phyloP scores from a whole-genome alignment of 2,888 invertebrate genomes.

The Hoplodrina ambigua region DNA sequence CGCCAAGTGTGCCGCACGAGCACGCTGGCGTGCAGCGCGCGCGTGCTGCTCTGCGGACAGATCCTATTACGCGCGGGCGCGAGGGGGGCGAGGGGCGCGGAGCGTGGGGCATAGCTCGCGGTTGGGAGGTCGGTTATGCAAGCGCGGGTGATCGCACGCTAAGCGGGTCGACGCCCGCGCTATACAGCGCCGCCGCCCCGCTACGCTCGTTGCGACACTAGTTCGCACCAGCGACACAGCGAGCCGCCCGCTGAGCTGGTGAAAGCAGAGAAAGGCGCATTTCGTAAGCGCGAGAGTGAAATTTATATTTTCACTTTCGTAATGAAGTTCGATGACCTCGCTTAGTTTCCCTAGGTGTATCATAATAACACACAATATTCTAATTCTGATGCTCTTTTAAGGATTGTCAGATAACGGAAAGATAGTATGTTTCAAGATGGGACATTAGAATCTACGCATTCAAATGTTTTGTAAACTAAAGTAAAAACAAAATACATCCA shows the following conservation, averaged over 20 bases:
- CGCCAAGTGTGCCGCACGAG: slow-evolving; percentile 77
- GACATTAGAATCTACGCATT: not conserved
- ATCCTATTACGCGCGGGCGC: slow-evolving; percentile 82
- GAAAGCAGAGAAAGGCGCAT: slow-evolving; percentile 90
- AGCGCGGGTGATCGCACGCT: slow-evolving; percentile 92
- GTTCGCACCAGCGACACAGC: slow-evolving; percentile 68
- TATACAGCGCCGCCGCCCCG: slow-evolving; percentile 75
- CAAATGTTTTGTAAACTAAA: slow-evolving; percentile 15
- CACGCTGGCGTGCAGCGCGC: slow-evolving; percentile 65
- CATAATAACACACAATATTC: slow-evolving; percentile 29
- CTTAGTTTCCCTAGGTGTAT: slow-evolving; percentile 62
- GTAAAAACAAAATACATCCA: slow-evolving; percentile 6
- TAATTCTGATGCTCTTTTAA: not conserved
- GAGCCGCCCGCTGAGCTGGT: slow-evolving; percentile 70
- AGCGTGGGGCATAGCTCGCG: slow-evolving; percentile 68
- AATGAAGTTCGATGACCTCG: slow-evolving; percentile 81
- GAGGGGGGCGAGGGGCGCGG: slow-evolving; percentile 56
- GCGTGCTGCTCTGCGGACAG: slow-evolving; percentile 75
- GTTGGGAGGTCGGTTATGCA: slow-evolving; percentile 88
- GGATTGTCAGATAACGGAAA: slow-evolving; percentile 12
- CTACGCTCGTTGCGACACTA: slow-evolving; percentile 82
- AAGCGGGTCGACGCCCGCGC: slow-evolving; percentile 92
- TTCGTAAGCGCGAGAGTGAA: slow-evolving; percentile 90
- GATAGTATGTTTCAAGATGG: slow-evolving; percentile 4
- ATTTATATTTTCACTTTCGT: slow-evolving; percentile 90